Base-by-base conservation (phyloP, 2,888 invertebrate genomes). In the Coelogynopora nodosa region DNA sequence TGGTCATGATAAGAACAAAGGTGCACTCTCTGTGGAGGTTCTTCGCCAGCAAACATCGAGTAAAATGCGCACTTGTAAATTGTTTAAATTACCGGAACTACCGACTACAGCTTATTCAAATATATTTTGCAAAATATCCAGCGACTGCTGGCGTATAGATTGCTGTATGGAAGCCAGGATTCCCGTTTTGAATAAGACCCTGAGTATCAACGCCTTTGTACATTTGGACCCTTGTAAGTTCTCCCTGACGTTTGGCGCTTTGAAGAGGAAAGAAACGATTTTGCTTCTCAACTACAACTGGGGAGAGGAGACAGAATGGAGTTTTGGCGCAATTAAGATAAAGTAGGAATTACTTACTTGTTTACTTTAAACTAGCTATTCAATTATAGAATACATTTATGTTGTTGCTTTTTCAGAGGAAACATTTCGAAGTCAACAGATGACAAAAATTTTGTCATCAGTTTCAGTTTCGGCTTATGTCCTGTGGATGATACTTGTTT, bases 71-170 rank as follows among this genome's bases (percentile, higher is more conserved):
- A 49, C 49, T 18, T 49, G 49, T 18, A 49, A 49, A 49, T 18
- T 13, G 5, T 49, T 49, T 49, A 5, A 18, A 13, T 18, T 49
- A 13, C 18, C 49, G 10, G 49, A 49, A 18, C 49, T 49, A 13
- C 5, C 18, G 10, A 49, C 49, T 18, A 13, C 18, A 49, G 18
- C 49, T 49, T 13, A 49, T 13, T 49, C 49, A 18, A 49, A 49
- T 49, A 18, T 80, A 28, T 80, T 23, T n/a, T 88, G 89, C 82
- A 88, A 87, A 27, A 88, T 90, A 5, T 86, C 89, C 0, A 67
- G 88, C 0, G 87, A 89, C 67, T 90, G 90, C 87, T 88, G 89
- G 88, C 85, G 88, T 10, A 49, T 89, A 23, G 89, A 89, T 84
- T 89, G 88, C 0, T 90, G 89, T 87, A 80, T 89, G 0, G 89